Percentiles rank a stretch among this genome's conserved stretches.
Evolutionary conservation across 2,888 invertebrate genomes (phyloP).

Genomic region (Adelognathus sp.): DNA sequence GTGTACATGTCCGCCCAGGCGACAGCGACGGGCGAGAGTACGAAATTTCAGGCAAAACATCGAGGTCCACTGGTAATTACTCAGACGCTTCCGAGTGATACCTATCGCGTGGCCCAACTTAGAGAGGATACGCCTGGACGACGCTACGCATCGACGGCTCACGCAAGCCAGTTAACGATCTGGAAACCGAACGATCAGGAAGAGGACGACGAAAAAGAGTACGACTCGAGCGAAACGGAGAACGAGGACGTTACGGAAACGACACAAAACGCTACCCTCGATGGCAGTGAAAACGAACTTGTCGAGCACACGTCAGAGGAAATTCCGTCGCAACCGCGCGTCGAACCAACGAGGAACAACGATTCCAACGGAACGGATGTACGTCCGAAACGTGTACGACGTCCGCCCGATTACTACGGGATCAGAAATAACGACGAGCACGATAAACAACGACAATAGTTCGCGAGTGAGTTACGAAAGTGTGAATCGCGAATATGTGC

Average conservation of each 20-base stretch:
- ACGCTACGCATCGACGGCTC: conserved; percentile 29
- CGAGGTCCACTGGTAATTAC: conserved; percentile 40
- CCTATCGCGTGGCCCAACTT: conserved; percentile 25
- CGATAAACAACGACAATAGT: not conserved
- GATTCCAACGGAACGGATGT: too few species aligned
- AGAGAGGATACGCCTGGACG: not conserved
- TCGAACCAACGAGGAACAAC: too few species aligned
- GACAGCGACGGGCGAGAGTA: too few species aligned
- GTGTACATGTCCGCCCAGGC: conserved; percentile 7
- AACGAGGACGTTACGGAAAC: not conserved
- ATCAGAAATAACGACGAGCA: not conserved
- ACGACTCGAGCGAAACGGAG: too few species aligned
- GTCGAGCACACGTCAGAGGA: not conserved
- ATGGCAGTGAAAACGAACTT: too few species aligned
- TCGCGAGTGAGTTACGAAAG: not conserved
- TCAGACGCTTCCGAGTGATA: conserved; percentile 13
- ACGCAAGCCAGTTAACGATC: conserved; percentile 35
- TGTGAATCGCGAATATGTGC: too few species aligned
- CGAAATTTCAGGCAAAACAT: too few species aligned
- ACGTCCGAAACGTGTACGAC: not conserved
- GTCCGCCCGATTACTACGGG: not conserved
- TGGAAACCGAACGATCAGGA: conserved; percentile 16
- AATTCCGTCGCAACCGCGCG: too few species aligned
- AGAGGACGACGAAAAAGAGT: not conserved
- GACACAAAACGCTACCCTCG: too few species aligned